Base-by-base conservation (phyloP, 2,888 invertebrate species). In the Sthenelais limicola region DNA sequence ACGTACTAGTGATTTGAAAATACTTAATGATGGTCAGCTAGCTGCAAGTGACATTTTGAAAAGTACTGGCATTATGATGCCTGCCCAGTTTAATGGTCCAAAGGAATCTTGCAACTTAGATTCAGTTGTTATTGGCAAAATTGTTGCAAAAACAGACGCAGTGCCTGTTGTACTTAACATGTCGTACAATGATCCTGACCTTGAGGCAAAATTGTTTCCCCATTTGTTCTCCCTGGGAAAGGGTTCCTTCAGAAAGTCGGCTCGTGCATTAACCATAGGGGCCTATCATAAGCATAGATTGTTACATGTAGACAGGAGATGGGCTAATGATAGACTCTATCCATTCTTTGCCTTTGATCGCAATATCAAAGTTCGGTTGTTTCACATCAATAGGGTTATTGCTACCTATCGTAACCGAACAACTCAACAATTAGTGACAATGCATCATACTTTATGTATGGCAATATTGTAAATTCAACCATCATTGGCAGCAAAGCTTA, bases 141-240 rank as follows among this genome's bases (percentile, higher is more conserved):
- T 32, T 1, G 56, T 56, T 28, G 30, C 12, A 4, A 56, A 32
- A 1, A 15, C 30, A 18, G 2, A 56, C 1, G 32, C 15, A 7
- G 24, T 15, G 5, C 4, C 30, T 32, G 21, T 3, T n/a, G 56
- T 32, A 5, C 18, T 33, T 2, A 28, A 56, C 32, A 2, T 66
- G 1, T 38, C 66, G 1, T 66, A 35, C 43, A 33, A 43, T 12
- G 66, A 66, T 24, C 2, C 35, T 38, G 4, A 38, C 28, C 24
- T 66, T n/a, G 66, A 66, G 18, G 66, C 66, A 3, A 66, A 66
- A 26, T 2, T 66, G 43, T 66, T 66, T 66, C 43, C 66, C 18
- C 66, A 66, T 24, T 33, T 66, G 1, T 66, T 66, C 24, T 43
- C 66, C 18, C 43, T 1, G 3, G 38, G 66, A 3, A 66, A 2